Conservation (phyloP, 2,888 invertebrate species). For the Thalpophila matura region DNA sequence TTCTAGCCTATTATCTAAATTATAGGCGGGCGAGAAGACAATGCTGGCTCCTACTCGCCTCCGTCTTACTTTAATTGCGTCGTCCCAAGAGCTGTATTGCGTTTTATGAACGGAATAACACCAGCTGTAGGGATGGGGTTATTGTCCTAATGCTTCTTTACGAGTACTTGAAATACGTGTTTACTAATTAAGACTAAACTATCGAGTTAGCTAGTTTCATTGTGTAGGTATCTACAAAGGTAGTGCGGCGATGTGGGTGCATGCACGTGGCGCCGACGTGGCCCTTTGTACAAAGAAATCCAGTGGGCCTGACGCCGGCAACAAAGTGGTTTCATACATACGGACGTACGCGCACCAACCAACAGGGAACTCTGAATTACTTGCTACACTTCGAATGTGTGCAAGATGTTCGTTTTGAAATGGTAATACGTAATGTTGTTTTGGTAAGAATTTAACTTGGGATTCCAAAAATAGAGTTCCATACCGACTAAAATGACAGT, state of each 20-base stretch:
- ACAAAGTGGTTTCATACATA: constrained; percentile 77
- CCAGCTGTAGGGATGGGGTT: constrained; percentile 72
- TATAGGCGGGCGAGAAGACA: constrained; percentile 84
- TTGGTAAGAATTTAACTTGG: neutral
- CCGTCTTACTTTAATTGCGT: constrained; percentile 86
- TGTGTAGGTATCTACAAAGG: constrained; percentile 72
- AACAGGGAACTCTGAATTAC: constrained; percentile 60
- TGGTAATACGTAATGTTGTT: constrained; percentile 4
- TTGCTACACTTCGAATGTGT: constrained; percentile 31
- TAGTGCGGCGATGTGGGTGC: constrained; percentile 60
- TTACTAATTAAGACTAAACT: constrained; percentile 63
- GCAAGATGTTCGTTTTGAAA: constrained; percentile 34
- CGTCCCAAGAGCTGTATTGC: constrained; percentile 80
- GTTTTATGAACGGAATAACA: constrained; percentile 80
- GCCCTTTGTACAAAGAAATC: constrained; percentile 83
- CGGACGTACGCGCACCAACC: constrained; percentile 50
- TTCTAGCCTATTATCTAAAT: constrained; percentile 90
- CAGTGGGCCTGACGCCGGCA: constrained; percentile 73
- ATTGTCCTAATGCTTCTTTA: constrained; percentile 64
- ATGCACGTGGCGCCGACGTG: constrained; percentile 73
- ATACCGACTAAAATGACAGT: no score
- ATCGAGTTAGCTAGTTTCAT: constrained; percentile 57
- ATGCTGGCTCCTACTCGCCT: constrained; percentile 72
- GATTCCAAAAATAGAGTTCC: neutral
- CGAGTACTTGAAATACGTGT: constrained; percentile 49